These are phyloP conservation scores for Diaprepes abbreviatus DNA, from an alignment of 2,888 invertebrate species.

Conservation along the genomic window DNA sequence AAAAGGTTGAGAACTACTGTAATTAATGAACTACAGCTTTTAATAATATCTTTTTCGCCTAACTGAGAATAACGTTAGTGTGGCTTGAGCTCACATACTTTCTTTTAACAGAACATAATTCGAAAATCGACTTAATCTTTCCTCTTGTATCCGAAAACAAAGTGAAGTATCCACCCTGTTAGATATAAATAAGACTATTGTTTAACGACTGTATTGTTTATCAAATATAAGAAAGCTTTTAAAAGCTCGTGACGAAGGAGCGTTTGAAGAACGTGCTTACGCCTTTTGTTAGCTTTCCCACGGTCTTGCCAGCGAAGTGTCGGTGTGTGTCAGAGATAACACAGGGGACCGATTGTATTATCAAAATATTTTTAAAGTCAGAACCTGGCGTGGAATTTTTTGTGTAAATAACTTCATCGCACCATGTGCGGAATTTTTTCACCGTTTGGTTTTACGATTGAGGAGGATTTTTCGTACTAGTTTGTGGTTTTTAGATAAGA, in stretches of 20 bases:
- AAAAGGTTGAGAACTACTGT: too few species aligned
- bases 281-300: constrained; percentile 42
- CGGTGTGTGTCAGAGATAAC: constrained; percentile 26
- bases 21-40: too few species aligned
- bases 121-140: too few species aligned
- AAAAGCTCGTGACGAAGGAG: constrained; percentile 34
- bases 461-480: constrained; percentile 9
- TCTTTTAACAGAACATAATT: too few species aligned
- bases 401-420: constrained; percentile 15
- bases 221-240: background rate
- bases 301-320: constrained; percentile 30
- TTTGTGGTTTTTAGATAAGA: constrained; percentile 10
- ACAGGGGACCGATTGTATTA: constrained; percentile 33
- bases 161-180: too few species aligned
- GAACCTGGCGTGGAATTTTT: constrained; percentile 19
- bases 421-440: constrained; percentile 22
- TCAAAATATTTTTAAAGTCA: constrained; percentile 23
- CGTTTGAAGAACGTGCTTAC: constrained; percentile 43
- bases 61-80: too few species aligned
- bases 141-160: too few species aligned
- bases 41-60: too few species aligned
- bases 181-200: too few species aligned
- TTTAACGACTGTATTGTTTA: constrained; percentile 33
- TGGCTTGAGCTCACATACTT: too few species aligned
- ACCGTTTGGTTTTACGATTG: background rate